Evolutionary conservation across 2,113 vertebrate species (phyloP), one percentile per base, ranked within the genome.

Genomic region (Apteryx owenii): DNA sequence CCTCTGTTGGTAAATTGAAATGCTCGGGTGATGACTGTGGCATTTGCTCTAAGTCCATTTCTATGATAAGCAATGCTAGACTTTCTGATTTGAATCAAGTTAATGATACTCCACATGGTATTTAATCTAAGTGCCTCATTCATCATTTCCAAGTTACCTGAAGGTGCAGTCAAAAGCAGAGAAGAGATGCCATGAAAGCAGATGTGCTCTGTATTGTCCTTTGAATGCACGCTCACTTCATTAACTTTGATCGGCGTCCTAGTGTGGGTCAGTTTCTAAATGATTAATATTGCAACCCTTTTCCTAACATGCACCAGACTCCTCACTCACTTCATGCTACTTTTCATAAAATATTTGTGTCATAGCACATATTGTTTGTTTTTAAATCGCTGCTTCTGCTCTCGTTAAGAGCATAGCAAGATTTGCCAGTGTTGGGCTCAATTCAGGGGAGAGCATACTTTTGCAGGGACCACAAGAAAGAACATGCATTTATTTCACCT

Each of bases 91-190:
- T 71, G 44, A 93, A 89, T 88, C 81, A 64, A 91, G n/a, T 68
- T 90, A 83, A 85, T 65, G 79, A 87, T 69, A 86, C 84, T 31
- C 28, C 44, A 71, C 56, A 66, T 29, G 53, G 70, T 70, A 48
- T 87, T 81, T 81, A 90, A 91, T 85, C 62, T 88, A 68, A 91
- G 77, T 53, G 80, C 36, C 72, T 96, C 87, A 77, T 96, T 81
- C 73, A 87, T 96, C 85, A 96, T 95, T 84, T 81, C 77, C 68
- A 85, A 36, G 1, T 85, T 92, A 89, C 70, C 85, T 95, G 88
- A 48, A 96, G 90, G 73, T 77, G 65, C 88, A 92, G 90, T 79
- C 77, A 79, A 38, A 96, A 95, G 85, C 64, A 91, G 88, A 66
- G 81, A 86, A 86, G 88, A 91, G 66, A 60, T 91, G 66, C 53